Percentiles rank a stretch among this genome's conserved stretches.
phyloP scores from a whole-genome alignment of 1,140 invertebrate species.

The Medauroidea extradentata region DNA sequence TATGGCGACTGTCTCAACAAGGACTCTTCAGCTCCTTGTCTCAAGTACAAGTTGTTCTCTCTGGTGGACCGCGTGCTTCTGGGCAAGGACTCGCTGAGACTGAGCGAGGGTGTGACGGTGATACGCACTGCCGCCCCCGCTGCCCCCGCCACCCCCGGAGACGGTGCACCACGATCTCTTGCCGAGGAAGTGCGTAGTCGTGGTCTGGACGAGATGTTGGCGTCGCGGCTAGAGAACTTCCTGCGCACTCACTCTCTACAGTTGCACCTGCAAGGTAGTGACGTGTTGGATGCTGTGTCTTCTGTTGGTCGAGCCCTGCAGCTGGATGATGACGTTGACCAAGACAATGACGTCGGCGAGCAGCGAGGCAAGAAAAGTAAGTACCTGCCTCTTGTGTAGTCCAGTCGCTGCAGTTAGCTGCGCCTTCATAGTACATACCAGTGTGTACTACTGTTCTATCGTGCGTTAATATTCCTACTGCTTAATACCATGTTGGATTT shows the following conservation, averaged over 20 bases:
- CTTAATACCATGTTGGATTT: background rate
- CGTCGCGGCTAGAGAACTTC: slow-evolving; percentile 65
- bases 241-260: slow-evolving; percentile 72
- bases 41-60: slow-evolving; percentile 79
- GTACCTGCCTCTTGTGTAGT: slow-evolving; percentile 19
- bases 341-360: slow-evolving; percentile 42
- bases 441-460: background rate
- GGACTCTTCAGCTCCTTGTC: slow-evolving; percentile 66
- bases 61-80: slow-evolving; percentile 76
- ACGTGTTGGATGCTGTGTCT: slow-evolving; percentile 72
- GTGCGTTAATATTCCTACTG: background rate
- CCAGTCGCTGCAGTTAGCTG: no score
- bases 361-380: slow-evolving; percentile 70
- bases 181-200: slow-evolving; percentile 31
- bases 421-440: no score
- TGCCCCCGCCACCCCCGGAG: slow-evolving; percentile 41
- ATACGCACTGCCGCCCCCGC: slow-evolving; percentile 66
- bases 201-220: slow-evolving; percentile 59
- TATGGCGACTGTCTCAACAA: slow-evolving; percentile 72
- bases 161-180: slow-evolving; percentile 66
- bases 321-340: slow-evolving; percentile 58
- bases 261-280: slow-evolving; percentile 76
- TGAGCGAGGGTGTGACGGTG: slow-evolving; percentile 75
- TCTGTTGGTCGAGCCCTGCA: slow-evolving; percentile 71
- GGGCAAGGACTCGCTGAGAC: slow-evolving; percentile 67